These are phyloP conservation scores for Rhabdophis nuchalis DNA, from an alignment of 2,797 vertebrate species.

Conservation along the genomic window DNA sequence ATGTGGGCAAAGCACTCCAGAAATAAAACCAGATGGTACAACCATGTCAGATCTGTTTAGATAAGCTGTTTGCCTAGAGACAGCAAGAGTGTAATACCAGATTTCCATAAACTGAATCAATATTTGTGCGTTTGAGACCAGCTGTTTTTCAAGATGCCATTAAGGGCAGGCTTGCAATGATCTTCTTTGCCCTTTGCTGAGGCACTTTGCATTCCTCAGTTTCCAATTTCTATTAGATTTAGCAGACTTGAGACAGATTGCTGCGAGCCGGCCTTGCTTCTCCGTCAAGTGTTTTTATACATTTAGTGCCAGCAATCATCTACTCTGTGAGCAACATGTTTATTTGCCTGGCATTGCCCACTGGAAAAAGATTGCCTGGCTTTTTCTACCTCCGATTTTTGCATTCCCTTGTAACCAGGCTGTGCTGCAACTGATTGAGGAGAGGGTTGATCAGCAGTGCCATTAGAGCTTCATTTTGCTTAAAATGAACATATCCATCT, in stretches of 20 bases:
- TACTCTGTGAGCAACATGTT: slow-evolving; percentile 67
- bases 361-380: slow-evolving; percentile 37
- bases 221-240: slow-evolving; percentile 63
- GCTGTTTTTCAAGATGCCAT: slow-evolving; percentile 95
- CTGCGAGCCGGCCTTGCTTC: slow-evolving; percentile 47
- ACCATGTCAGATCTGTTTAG: slow-evolving; percentile 80
- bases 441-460: slow-evolving; percentile 29
- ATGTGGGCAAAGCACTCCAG: slow-evolving; percentile 70
- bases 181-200: slow-evolving; percentile 55
- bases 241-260: slow-evolving; percentile 67
- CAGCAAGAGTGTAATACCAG: slow-evolving; percentile 76
- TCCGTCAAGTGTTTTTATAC: slow-evolving; percentile 61
- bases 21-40: slow-evolving; percentile 75
- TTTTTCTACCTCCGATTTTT: slow-evolving; percentile 56
- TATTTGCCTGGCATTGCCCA: slow-evolving; percentile 62
- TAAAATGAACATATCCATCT: not conserved
- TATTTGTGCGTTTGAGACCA: slow-evolving; percentile 85
- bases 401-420: slow-evolving; percentile 70
- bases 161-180: slow-evolving; percentile 75
- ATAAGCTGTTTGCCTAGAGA: slow-evolving; percentile 87
- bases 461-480: slow-evolving; percentile 24
- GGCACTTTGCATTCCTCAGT: slow-evolving; percentile 72
- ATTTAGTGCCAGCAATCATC: slow-evolving; percentile 68
- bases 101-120: slow-evolving; percentile 87
- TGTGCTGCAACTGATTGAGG: not conserved